Evolutionary conservation across 2,113 vertebrate genomes (phyloP).

Genomic region (Maccullochella peelii): DNA sequence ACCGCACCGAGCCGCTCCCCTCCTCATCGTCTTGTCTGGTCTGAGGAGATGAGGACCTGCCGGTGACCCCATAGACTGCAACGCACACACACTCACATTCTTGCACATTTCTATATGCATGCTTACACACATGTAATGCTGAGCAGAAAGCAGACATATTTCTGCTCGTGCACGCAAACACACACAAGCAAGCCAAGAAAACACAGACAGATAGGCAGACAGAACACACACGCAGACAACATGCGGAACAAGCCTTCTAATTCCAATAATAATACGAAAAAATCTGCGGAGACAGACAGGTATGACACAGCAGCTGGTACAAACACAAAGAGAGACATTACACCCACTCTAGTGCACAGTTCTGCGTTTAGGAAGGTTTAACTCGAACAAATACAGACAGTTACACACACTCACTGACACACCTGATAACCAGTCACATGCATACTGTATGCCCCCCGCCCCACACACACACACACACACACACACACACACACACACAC

Average conservation of each 20-base stretch:
- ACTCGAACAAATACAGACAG: conserved; percentile 13
- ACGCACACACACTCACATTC: conserved; percentile 71
- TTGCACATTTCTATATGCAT: conserved; percentile 69
- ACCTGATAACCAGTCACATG: conserved; percentile 36
- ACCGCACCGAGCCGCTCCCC: conserved; percentile 64
- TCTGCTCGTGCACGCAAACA: conserved; percentile 54
- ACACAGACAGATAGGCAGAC: conserved; percentile 75
- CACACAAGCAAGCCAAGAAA: conserved; percentile 61
- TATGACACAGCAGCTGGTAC: conserved; percentile 67
- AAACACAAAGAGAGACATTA: conserved; percentile 62
- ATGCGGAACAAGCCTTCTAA: conserved; percentile 76
- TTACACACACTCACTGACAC: conserved; percentile 32
- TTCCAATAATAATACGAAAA: conserved; percentile 76
- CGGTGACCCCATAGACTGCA: conserved; percentile 75
- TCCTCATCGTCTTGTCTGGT: conserved; percentile 79
- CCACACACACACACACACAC: conserved; percentile 22
- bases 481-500: conserved; percentile 23
- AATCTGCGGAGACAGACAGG: conserved; percentile 77
- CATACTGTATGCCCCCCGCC: too few relatives aligned
- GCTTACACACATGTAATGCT: conserved; percentile 54
- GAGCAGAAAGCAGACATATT: conserved; percentile 54
- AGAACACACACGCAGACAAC: conserved; percentile 73
- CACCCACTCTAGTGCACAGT: conserved; percentile 44
- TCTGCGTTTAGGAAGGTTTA: conserved; percentile 50
- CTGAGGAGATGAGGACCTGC: conserved; percentile 79